These are phyloP conservation scores for Holothuria scabra DNA, from an alignment of 53 echinoderm and acorn worm genomes.

Conservation along the genomic window DNA sequence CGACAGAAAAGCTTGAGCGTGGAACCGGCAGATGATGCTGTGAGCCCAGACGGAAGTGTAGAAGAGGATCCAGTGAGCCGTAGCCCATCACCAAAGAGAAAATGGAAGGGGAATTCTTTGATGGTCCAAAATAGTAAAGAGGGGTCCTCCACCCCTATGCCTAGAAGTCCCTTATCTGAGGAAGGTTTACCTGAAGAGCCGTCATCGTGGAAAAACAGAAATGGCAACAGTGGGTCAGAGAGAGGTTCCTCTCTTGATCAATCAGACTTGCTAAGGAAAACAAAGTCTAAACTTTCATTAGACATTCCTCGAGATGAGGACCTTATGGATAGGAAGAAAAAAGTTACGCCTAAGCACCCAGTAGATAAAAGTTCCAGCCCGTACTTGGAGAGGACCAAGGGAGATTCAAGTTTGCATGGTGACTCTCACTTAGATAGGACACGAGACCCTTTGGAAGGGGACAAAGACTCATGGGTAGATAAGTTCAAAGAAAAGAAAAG, in stretches of 20 bases:
- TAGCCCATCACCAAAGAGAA: conserved; percentile 75
- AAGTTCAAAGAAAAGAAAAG: conserved; percentile 40
- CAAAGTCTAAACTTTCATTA: conserved; percentile 58
- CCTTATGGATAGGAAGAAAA: neutral
- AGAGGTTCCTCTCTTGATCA: conserved; percentile 82
- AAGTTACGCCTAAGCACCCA: neutral
- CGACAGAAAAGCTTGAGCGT: conserved; percentile 80
- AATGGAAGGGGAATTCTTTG: conserved; percentile 77
- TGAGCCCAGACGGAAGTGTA: conserved; percentile 20
- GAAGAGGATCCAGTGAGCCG: conserved; percentile 62
- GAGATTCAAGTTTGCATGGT: neutral
- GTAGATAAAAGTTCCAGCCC: conserved; percentile 33
- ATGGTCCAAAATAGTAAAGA: conserved; percentile 86
- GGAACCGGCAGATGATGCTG: conserved; percentile 63
- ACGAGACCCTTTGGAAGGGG: conserved; percentile 21
- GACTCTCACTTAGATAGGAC: conserved; percentile 10
- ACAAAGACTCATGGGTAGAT: conserved; percentile 40
- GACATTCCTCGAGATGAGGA: conserved; percentile 38
- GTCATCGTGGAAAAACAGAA: conserved; percentile 63
- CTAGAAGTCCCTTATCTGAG: conserved; percentile 73
- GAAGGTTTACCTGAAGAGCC: conserved; percentile 77
- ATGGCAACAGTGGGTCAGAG: conserved; percentile 70
- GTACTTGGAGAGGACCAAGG: conserved; percentile 10
- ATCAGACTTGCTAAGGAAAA: conserved; percentile 70
- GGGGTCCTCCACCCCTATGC: conserved; percentile 81